Evolutionary conservation across 2,113 vertebrate genomes (phyloP).

Genomic region (Paedocypris sp.): DNA sequence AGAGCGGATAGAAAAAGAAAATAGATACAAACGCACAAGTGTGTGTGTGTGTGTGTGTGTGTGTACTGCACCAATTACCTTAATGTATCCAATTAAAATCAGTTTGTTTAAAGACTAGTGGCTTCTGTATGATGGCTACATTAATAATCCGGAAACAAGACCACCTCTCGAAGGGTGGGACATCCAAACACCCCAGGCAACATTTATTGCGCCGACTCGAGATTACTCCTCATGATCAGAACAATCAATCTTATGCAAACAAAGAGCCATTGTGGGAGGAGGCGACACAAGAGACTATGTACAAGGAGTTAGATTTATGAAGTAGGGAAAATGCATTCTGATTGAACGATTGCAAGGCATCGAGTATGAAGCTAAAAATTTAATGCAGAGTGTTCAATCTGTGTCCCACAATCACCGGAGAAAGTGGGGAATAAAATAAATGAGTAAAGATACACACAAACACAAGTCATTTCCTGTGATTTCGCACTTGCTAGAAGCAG

Average conservation of each 20-base stretch:
- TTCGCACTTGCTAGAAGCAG: too few species aligned
- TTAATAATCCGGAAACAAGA: conserved; percentile 32
- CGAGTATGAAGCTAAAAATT: not conserved
- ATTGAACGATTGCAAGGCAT: conserved; percentile 1
- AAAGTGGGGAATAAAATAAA: too few species aligned
- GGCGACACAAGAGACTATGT: not conserved
- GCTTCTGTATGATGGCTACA: conserved; percentile 23
- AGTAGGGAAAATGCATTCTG: not conserved
- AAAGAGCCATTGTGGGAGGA: not conserved
- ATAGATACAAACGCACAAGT: too few species aligned
- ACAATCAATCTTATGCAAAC: conserved; percentile 2
- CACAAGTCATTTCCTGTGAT: too few species aligned
- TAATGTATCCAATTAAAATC: conserved; percentile 34
- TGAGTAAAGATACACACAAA: too few species aligned
- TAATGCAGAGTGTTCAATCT: not conserved
- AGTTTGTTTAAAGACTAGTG: conserved; percentile 30
- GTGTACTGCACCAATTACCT: conserved; percentile 23
- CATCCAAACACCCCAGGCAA: conserved; percentile 25
- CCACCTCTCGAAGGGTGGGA: not conserved
- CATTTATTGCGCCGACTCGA: conserved; percentile 14
- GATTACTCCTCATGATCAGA: conserved; percentile 2
- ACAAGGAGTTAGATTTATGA: not conserved
- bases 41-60: not conserved
- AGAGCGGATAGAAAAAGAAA: too few species aligned
- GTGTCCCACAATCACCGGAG: too few species aligned